Percentiles rank a stretch among this genome's conserved stretches.
phyloP scores from a whole-genome alignment of 2,113 vertebrate species.

The Neolamprologus falcicula region DNA sequence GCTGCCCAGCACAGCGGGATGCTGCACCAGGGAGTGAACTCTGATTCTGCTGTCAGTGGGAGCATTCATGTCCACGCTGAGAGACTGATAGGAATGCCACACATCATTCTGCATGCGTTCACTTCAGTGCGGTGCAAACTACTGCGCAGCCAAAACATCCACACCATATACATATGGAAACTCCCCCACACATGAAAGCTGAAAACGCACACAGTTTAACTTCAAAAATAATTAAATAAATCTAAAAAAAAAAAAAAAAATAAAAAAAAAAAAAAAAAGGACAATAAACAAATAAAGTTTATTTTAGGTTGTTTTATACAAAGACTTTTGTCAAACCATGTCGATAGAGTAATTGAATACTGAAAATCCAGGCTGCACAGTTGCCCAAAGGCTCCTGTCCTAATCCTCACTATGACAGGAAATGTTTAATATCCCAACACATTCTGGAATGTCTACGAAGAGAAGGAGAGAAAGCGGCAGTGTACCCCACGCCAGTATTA shows the following conservation, averaged over 20 bases:
- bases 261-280: background rate
- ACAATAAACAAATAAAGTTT: background rate
- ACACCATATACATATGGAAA: background rate
- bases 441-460: constrained; percentile 45
- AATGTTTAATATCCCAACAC: constrained; percentile 63
- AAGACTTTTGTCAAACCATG: constrained; percentile 28
- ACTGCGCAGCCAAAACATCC: constrained; percentile 1
- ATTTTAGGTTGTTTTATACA: constrained; percentile 9
- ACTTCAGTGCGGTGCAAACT: background rate
- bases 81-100: constrained; percentile 68
- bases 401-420: constrained; percentile 64
- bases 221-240: background rate
- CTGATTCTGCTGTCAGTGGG: constrained; percentile 49
- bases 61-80: constrained; percentile 47
- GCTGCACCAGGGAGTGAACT: constrained; percentile 55
- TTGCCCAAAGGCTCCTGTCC: constrained; percentile 54
- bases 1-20: constrained; percentile 24
- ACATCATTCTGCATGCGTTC: constrained; percentile 49
- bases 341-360: constrained; percentile 56
- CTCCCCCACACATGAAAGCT: background rate
- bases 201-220: background rate
- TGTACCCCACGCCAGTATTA: constrained; percentile 54
- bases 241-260: background rate
- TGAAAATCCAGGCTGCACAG: constrained; percentile 46
- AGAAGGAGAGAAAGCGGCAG: constrained; percentile 37